Percentiles rank a stretch among this genome's conserved stretches.
These are phyloP conservation scores for Agonopterix heracliana DNA, from an alignment of 2,888 invertebrate species.

Conservation along the genomic window DNA sequence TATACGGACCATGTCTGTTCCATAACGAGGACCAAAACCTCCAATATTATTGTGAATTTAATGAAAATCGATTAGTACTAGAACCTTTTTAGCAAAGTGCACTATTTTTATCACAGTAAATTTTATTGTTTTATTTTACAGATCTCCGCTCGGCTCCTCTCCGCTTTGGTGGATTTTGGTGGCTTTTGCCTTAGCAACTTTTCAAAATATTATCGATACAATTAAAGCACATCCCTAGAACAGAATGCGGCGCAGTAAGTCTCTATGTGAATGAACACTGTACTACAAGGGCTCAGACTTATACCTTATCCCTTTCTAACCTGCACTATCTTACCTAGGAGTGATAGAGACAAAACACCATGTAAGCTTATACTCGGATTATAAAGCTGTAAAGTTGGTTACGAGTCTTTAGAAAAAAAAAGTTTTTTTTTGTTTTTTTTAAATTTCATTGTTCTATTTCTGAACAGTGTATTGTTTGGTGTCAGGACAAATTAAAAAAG, in stretches of 20 bases:
- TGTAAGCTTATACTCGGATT: constrained; percentile 38
- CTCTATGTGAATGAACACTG: constrained; percentile 64
- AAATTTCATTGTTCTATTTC: constrained; percentile 7
- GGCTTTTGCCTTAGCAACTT: too few species aligned
- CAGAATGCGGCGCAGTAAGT: constrained; percentile 68
- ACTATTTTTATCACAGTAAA: too few species aligned
- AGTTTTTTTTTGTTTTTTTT: constrained; percentile 26
- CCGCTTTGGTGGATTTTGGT: too few species aligned
- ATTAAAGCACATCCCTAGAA: constrained; percentile 38
- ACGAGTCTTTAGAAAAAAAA: constrained; percentile 37
- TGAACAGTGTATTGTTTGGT: not conserved
- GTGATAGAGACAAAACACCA: constrained; percentile 30
- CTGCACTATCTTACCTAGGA: constrained; percentile 10
- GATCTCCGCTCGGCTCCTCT: too few species aligned
- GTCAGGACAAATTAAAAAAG: too few species aligned
- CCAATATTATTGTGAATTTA: too few species aligned
- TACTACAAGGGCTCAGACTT: constrained; percentile 31
- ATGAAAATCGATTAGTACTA: too few species aligned
- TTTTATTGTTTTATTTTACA: too few species aligned
- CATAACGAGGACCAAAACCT: too few species aligned
- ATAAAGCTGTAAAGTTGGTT: constrained; percentile 54
- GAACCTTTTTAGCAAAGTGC: too few species aligned
- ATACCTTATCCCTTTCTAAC: constrained; percentile 22
- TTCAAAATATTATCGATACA: constrained; percentile 14
- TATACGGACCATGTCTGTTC: too few species aligned